Conservation (phyloP, 1,140 invertebrate species). For the Apis mellifera region DNA sequence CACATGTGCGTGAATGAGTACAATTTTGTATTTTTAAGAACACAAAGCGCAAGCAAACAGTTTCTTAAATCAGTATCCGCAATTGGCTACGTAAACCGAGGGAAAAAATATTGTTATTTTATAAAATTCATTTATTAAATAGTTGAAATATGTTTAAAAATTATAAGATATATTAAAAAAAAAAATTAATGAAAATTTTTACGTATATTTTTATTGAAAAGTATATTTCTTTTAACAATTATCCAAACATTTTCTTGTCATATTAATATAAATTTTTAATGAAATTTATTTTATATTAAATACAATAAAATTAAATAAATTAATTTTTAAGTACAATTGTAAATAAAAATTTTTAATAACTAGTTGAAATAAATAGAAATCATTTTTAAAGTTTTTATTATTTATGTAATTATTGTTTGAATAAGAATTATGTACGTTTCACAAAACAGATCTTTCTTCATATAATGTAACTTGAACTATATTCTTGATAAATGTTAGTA, state of each 20-base stretch:
- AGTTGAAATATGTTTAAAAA: neutral
- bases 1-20: constrained; percentile 20
- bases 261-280: constrained; percentile 34
- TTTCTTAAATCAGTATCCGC: constrained; percentile 37
- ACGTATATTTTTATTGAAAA: constrained; percentile 29
- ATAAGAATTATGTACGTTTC: neutral
- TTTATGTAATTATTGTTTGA: neutral
- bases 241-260: constrained; percentile 21
- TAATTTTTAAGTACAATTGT: neutral
- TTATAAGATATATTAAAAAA: neutral
- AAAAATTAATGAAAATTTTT: neutral
- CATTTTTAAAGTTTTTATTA: neutral
- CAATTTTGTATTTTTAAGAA: constrained; percentile 24
- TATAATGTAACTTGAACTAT: neutral
- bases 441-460: neutral
- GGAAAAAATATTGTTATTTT: neutral
- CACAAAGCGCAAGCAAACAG: neutral
- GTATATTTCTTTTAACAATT: constrained; percentile 41
- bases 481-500: constrained; percentile 6
- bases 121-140: neutral
- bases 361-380: neutral
- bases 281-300: constrained; percentile 9
- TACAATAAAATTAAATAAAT: neutral
- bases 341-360: constrained; percentile 8
- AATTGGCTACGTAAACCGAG: neutral